Evolutionary conservation across 2,888 invertebrate genomes (phyloP), one percentile per base, ranked within the genome.

Genomic region (Aspidapion aeneum): DNA sequence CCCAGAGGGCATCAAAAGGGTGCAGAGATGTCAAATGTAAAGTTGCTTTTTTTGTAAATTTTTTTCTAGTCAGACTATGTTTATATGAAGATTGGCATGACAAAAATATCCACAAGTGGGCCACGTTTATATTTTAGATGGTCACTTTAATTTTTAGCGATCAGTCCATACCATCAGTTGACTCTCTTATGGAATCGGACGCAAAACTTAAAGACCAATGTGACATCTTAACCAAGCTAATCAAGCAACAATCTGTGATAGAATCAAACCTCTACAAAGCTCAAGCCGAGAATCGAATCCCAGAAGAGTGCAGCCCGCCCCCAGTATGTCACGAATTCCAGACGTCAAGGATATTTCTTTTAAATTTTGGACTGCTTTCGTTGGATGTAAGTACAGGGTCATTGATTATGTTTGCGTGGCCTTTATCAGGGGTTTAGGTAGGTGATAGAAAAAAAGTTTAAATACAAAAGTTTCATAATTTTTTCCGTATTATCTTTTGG

Each of bases 331-430:
- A 94, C 62, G 96, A 96, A 77, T 98, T 97, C 77, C 96, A 98
- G 81, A 96, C 98, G 0, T 94, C 98, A 1, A 85, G 98, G 58
- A 82, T 98, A 21, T 96, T 99, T 78, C 82, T 99, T 18, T 96
- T 97, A 1, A 96, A 98, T 80, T 96, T 98, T 79, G 98, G 98
- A 0, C 91, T 97, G 74, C 82, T 98, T 18, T 87, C 89, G 50
- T 84, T 88, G 51, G 83, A 83, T 63, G 78, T 52, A 17, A 52
- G 52, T 52, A 12, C 49, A 9, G 49, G 9, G 9, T n/a, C 9
- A 12, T 48, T 48, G 9, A n/a, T 12, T 48, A n/a, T n/a, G n/a
- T n/a, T n/a, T n/a, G n/a, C n/a, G n/a, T n/a, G n/a, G n/a, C n/a
- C n/a, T n/a, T n/a, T n/a, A n/a, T n/a, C n/a, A n/a, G n/a, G n/a